Evolutionary conservation across 2,797 vertebrate genomes (phyloP), one percentile per base, ranked within the genome.

Genomic region (Diplodus puntazzo): DNA sequence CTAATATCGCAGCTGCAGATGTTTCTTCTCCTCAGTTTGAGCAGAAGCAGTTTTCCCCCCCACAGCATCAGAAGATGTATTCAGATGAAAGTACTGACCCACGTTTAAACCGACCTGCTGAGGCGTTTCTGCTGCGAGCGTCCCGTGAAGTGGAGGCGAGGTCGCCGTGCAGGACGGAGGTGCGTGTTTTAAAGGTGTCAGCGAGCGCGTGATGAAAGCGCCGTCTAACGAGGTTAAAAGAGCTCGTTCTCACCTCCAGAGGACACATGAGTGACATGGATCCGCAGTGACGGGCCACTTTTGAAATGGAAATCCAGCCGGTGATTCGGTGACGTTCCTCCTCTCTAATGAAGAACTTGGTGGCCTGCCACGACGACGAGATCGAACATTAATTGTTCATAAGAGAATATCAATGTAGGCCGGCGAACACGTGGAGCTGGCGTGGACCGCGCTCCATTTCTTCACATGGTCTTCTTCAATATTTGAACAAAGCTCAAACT

Each of bases 251-350:
- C 82, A 92, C 91, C 92, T 93, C 91, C 85, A 81, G 88, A 89
- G 27, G 4, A 27, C 27, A 27, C 27, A 4, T 27, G 27, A 27
- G 27, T 27, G 27, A 91, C 79, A 46, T 46, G 83, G 81, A 89
- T 81, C 73, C 61, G 52, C 79, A 79, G 62, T 72, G 88, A 89
- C 77, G 45, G 76, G 46, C 65, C 53, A 66, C 80, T 61, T 94
- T 94, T 94, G 92, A 94, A 94, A 91, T 94, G 94, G 73, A 94
- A 93, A 94, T 93, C 12, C 39, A 70, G 74, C 55, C 59, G 16
- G 74, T 69, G 91, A 79, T 73, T 75, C 69, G 34, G 76, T 70
- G 83, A 54, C 73, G 55, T 54, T 67, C 83, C 85, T 86, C 13
- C 79, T 70, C 62, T 82, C 67, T 89, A 86, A 91, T 79, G 76